Conservation (phyloP, 2,797 vertebrate genomes). For the Pampus argenteus region DNA sequence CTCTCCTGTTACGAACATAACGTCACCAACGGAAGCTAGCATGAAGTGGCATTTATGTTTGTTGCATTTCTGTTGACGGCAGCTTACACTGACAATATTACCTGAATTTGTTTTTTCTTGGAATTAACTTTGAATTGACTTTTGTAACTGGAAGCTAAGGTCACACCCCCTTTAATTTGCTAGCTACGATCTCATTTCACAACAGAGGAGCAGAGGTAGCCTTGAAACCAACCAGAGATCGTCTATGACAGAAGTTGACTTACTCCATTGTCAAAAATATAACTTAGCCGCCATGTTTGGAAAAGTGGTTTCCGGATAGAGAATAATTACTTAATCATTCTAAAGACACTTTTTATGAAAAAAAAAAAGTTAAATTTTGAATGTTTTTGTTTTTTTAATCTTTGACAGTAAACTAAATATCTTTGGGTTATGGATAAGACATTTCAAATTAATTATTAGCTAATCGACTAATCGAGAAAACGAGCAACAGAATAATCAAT, state of each 20-base stretch:
- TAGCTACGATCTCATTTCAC: conserved; percentile 46
- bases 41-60: no score
- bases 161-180: conserved; percentile 49
- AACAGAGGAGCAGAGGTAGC: conserved; percentile 42
- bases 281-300: neutral
- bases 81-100: fast-evolving
- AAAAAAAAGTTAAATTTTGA: no score
- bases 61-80: fast-evolving
- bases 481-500: no score
- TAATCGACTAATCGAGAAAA: no score
- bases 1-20: neutral
- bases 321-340: no score
- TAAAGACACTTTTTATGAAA: no score
- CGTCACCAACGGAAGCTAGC: neutral
- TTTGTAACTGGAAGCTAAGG: conserved; percentile 9
- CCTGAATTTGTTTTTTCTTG: neutral
- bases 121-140: neutral
- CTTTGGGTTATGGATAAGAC: no score
- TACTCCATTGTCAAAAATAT: neutral
- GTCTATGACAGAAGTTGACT: conserved; percentile 34
- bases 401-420: no score
- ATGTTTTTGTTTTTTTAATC: no score
- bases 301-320: no score
- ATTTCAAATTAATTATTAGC: no score
- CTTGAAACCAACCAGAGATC: conserved; percentile 62